These are phyloP conservation scores for Watsonalla binaria DNA, from an alignment of 2,888 invertebrate genomes.

Conservation along the genomic window DNA sequence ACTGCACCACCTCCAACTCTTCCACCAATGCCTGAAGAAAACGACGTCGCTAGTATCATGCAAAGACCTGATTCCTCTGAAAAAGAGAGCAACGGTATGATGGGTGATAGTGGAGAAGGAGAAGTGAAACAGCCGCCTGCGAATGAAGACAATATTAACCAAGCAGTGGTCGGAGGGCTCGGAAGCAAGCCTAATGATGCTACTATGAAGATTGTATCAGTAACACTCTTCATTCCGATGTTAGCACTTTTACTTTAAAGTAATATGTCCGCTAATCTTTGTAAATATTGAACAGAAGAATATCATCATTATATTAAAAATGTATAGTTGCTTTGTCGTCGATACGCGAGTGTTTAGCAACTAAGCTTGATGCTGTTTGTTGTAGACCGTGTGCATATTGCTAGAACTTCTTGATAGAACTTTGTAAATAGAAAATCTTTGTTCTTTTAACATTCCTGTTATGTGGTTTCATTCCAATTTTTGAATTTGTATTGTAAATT, in stretches of 20 bases:
- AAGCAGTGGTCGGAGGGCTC: constrained; percentile 56
- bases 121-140: constrained; percentile 38
- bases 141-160: constrained; percentile 58
- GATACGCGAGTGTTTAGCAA: constrained; percentile 47
- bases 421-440: constrained; percentile 58
- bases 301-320: constrained; percentile 34
- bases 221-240: constrained; percentile 47
- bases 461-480: constrained; percentile 68
- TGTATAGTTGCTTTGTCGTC: constrained; percentile 55
- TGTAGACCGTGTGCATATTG: constrained; percentile 31
- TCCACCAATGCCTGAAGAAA: constrained; percentile 69
- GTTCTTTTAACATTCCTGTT: constrained; percentile 71
- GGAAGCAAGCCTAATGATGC: constrained; percentile 54
- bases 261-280: constrained; percentile 30
- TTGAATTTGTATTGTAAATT: constrained; percentile 59
- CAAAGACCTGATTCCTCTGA: constrained; percentile 44
- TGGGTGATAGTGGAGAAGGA: constrained; percentile 53
- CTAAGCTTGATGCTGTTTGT: constrained; percentile 63
- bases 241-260: constrained; percentile 57
- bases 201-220: constrained; percentile 32
- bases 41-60: constrained; percentile 55
- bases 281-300: constrained; percentile 57
- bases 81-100: constrained; percentile 47
- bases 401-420: constrained; percentile 31
- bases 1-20: constrained; percentile 72